Evolutionary conservation across 1,140 invertebrate genomes (phyloP).

Genomic region (Theocolax elegans): DNA sequence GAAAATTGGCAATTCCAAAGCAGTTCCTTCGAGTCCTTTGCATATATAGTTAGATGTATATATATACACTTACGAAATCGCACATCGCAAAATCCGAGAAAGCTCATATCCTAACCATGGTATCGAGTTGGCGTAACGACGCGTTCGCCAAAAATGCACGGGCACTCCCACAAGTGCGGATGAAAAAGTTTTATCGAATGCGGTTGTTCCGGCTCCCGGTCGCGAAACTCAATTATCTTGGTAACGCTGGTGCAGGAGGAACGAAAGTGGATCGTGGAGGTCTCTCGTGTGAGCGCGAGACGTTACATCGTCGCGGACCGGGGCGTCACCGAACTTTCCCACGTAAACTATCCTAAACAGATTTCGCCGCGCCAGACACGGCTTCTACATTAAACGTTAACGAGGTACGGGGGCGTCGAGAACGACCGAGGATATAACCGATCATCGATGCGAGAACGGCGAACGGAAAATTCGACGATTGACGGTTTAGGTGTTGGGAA

Average conservation of each 20-base stretch:
- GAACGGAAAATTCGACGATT: too few species aligned
- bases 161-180: too few species aligned
- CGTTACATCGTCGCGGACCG: background rate
- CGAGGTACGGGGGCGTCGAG: constrained; percentile 20
- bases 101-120: too few species aligned
- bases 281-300: background rate
- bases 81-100: too few species aligned
- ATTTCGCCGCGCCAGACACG: constrained; percentile 59
- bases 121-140: too few species aligned
- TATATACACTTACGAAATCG: too few species aligned
- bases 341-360: constrained; percentile 58
- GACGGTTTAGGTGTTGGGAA: too few species aligned
- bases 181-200: constrained; percentile 60
- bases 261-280: constrained; percentile 44
- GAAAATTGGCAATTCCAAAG: too few species aligned
- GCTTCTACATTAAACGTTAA: constrained; percentile 62
- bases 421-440: background rate
- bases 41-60: too few species aligned
- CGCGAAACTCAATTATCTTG: constrained; percentile 58
- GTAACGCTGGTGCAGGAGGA: constrained; percentile 46
- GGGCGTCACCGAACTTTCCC: constrained; percentile 43
- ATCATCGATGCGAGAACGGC: too few species aligned
- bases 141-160: too few species aligned
- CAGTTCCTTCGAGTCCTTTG: too few species aligned
- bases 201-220: constrained; percentile 50